These are phyloP conservation scores for Hartigia nigra DNA, from an alignment of 2,888 invertebrate species.

Conservation along the genomic window DNA sequence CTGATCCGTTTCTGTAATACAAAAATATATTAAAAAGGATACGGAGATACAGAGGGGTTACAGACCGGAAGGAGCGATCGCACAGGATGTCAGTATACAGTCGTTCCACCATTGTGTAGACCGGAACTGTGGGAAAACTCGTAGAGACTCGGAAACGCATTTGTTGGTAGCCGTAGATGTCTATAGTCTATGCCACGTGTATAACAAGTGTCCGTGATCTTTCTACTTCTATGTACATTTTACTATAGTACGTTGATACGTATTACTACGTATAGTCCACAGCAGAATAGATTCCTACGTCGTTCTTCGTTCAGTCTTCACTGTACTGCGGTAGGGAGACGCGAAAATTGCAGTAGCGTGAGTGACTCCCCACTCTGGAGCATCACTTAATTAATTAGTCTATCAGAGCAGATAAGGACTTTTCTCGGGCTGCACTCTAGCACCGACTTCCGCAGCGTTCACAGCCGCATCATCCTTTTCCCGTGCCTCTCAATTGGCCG, in stretches of 20 bases:
- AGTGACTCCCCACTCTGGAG: constrained; percentile 17
- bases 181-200: not conserved
- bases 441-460: constrained; percentile 36
- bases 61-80: constrained; percentile 50
- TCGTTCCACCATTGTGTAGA: constrained; percentile 50
- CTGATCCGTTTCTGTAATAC: not conserved
- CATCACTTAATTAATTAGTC: constrained; percentile 47
- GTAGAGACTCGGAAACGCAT: not conserved
- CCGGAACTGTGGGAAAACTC: constrained; percentile 61
- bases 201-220: not conserved
- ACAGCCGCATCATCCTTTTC: constrained; percentile 43
- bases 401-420: not conserved
- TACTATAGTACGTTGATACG: not conserved
- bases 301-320: not conserved
- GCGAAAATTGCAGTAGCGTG: constrained; percentile 36
- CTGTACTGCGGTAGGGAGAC: not conserved
- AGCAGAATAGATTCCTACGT: not conserved
- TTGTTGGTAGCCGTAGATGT: not conserved
- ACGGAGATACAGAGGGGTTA: not conserved
- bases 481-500: constrained; percentile 30
- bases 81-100: constrained; percentile 48
- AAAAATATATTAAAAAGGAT: not conserved
- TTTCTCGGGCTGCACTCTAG: not conserved
- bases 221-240: not conserved
- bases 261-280: not conserved